These are phyloP conservation scores for Micromussa lordhowensis DNA, from an alignment of 92 coral and sea anemone species.

Conservation along the genomic window DNA sequence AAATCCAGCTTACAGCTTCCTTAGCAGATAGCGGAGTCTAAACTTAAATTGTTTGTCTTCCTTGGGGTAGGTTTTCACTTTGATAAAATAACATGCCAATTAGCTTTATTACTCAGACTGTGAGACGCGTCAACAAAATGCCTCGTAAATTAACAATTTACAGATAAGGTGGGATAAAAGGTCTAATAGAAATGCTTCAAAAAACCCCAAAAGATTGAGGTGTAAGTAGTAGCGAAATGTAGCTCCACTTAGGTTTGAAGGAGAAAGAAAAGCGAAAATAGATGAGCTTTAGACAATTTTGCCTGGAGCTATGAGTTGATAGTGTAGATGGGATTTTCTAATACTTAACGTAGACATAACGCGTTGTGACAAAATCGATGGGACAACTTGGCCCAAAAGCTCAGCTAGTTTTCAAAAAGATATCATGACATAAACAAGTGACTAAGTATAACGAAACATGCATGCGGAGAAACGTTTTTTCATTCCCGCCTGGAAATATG, in stretches of 20 bases:
- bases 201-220: not conserved
- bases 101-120: conserved; percentile 4
- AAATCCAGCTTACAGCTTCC: too few relatives aligned
- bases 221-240: not conserved
- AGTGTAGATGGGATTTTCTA: not conserved
- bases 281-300: not conserved
- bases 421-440: not conserved
- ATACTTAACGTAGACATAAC: not conserved
- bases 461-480: not conserved
- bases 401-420: not conserved
- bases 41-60: conserved; percentile 3
- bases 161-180: not conserved
- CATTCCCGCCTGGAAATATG: not conserved
- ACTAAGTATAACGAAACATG: not conserved
- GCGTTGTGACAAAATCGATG: not conserved
- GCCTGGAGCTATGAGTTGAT: not conserved
- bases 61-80: not conserved
- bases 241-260: not conserved
- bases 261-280: not conserved
- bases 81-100: not conserved
- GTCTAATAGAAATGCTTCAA: not conserved
- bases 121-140: not conserved
- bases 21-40: too few relatives aligned
- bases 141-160: not conserved
- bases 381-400: not conserved